Conservation (phyloP, 92 coral and sea anemone genomes). For the Epizoanthus scotinus region DNA sequence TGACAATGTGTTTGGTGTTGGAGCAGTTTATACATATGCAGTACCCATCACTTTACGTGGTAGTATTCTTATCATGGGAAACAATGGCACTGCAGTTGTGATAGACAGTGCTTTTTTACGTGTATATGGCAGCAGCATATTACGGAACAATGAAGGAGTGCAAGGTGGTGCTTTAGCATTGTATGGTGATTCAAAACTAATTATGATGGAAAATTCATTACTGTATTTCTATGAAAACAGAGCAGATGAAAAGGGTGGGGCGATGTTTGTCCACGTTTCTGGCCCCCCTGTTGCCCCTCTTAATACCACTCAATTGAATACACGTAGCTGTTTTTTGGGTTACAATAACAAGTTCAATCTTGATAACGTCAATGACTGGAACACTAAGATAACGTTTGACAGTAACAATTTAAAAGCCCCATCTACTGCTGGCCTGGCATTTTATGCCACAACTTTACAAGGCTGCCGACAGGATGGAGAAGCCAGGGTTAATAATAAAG, state of each 20-base stretch:
- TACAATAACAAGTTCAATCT: slow-evolving; percentile 47
- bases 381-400: slow-evolving; percentile 69
- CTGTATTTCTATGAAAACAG: slow-evolving; percentile 59
- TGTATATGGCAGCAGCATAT: slow-evolving; percentile 54
- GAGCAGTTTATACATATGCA: slow-evolving; percentile 78
- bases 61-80: slow-evolving; percentile 46
- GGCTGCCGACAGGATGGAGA: slow-evolving; percentile 78
- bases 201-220: slow-evolving; percentile 65
- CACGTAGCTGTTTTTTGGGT: slow-evolving; percentile 78
- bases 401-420: slow-evolving; percentile 64
- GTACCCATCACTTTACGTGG: slow-evolving; percentile 65
- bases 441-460: slow-evolving; percentile 85
- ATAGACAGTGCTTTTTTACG: slow-evolving; percentile 70
- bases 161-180: slow-evolving; percentile 90
- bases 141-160: slow-evolving; percentile 72
- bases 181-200: slow-evolving; percentile 77
- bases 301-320: slow-evolving; percentile 78
- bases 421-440: slow-evolving; percentile 74
- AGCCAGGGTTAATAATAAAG: slow-evolving; percentile 58
- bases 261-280: slow-evolving; percentile 66
- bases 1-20: slow-evolving; percentile 77
- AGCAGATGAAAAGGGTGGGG: slow-evolving; percentile 85
- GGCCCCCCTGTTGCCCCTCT: slow-evolving; percentile 91
- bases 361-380: slow-evolving; percentile 49
- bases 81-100: slow-evolving; percentile 82